Percentiles rank a stretch among this genome's conserved stretches.
Evolutionary conservation across 2,113 vertebrate genomes (phyloP).

Genomic region (Hippocampus zosterae): DNA sequence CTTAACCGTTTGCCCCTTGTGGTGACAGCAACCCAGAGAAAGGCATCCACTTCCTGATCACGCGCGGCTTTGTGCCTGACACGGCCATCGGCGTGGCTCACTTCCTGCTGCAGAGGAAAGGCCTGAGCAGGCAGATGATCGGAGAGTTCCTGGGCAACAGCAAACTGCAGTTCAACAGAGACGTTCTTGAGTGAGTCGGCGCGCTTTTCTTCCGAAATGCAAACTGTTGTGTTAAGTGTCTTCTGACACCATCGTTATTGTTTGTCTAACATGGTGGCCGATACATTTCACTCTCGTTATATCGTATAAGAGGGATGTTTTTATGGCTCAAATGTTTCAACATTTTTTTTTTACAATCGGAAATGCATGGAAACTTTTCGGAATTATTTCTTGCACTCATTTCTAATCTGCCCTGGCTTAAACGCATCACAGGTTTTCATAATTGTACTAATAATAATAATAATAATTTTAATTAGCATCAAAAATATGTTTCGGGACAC

Average conservation of each 20-base stretch:
- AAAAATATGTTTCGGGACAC: too few species aligned
- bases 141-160: conserved; percentile 77
- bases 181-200: conserved; percentile 73
- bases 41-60: conserved; percentile 96
- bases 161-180: conserved; percentile 78
- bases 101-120: conserved; percentile 92
- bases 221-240: not conserved
- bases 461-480: too few species aligned
- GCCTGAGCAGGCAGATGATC: conserved; percentile 78
- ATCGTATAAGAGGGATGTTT: too few species aligned
- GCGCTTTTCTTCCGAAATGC: not conserved
- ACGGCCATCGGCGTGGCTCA: conserved; percentile 97
- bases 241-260: not conserved
- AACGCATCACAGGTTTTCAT: too few species aligned
- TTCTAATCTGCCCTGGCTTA: too few species aligned
- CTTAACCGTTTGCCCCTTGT: conserved; percentile 9
- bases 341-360: too few species aligned
- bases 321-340: too few species aligned
- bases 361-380: too few species aligned
- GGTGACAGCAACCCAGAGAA: conserved; percentile 90
- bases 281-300: too few species aligned
- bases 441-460: too few species aligned
- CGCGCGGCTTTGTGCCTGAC: conserved; percentile 93
- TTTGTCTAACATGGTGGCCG: not conserved
- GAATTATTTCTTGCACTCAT: too few species aligned